phyloP scores from a whole-genome alignment of 2,797 vertebrate species.

The Amniataba percoides region DNA sequence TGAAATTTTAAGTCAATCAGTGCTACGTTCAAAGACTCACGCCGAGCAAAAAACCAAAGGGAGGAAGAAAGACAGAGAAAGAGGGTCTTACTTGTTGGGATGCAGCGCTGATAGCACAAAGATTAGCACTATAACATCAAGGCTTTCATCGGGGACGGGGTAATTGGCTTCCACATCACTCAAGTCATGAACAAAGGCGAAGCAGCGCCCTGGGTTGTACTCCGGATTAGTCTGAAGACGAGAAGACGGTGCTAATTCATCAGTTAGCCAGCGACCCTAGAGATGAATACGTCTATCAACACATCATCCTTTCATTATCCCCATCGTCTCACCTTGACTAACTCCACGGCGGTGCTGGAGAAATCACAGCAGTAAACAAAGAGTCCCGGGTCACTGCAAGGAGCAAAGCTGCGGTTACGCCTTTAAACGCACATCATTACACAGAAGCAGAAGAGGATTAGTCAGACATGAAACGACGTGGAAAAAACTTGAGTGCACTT shows the following conservation, averaged over 20 bases:
- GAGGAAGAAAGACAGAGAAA: not conserved
- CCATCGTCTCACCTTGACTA: constrained; percentile 90
- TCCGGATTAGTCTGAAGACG: constrained; percentile 88
- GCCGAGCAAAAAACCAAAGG: not conserved
- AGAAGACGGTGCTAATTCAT: constrained; percentile 27
- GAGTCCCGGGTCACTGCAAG: constrained; percentile 91
- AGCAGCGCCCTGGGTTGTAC: constrained; percentile 91
- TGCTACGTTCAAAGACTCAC: not conserved
- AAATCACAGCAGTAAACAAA: constrained; percentile 98
- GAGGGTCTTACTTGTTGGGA: constrained; percentile 90
- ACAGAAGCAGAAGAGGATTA: not conserved
- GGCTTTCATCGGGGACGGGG: constrained; percentile 89
- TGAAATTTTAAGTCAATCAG: constrained; percentile 23
- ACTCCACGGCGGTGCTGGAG: constrained; percentile 92
- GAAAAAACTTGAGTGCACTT: constrained; percentile 72
- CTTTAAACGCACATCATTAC: not conserved
- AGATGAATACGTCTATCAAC: constrained; percentile 17
- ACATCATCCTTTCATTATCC: not conserved
- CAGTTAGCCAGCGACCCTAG: not conserved
- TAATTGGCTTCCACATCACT: constrained; percentile 88
- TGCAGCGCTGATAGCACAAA: constrained; percentile 96
- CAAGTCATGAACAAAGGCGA: constrained; percentile 94
- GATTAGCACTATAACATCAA: constrained; percentile 94
- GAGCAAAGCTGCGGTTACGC: constrained; percentile 21
- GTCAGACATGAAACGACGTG: not conserved